phyloP scores from a whole-genome alignment of 2,888 invertebrate genomes.

The Cryptocephalus primarius region DNA sequence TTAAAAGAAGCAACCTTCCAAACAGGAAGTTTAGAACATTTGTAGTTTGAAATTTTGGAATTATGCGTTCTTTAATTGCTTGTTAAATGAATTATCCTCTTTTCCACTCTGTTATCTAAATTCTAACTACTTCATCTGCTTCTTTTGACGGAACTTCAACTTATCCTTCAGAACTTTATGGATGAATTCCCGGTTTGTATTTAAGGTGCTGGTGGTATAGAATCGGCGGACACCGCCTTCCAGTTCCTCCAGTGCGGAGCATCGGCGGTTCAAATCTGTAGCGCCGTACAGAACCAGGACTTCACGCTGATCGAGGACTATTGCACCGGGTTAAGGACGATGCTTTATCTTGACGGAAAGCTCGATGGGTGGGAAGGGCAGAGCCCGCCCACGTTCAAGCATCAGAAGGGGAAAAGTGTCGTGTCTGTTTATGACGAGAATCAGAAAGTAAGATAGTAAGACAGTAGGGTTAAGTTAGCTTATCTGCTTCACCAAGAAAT shows the following conservation, averaged over 20 bases:
- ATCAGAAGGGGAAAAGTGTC: constrained; percentile 89
- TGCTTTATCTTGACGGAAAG: constrained; percentile 67
- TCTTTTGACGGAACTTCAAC: too few relatives aligned
- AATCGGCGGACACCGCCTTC: constrained; percentile 90
- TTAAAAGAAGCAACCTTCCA: too few relatives aligned
- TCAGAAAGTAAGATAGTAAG: neutral
- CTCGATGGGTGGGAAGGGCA: constrained; percentile 86
- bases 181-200: neutral
- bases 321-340: constrained; percentile 73
- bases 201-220: constrained; percentile 78
- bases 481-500: neutral
- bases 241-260: constrained; percentile 94
- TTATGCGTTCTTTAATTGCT: too few relatives aligned
- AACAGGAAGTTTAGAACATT: too few relatives aligned
- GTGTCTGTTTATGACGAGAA: constrained; percentile 50
- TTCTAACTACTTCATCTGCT: too few relatives aligned
- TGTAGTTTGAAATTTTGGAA: too few relatives aligned
- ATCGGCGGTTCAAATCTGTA: constrained; percentile 85
- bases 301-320: constrained; percentile 96
- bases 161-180: neutral
- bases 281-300: constrained; percentile 97
- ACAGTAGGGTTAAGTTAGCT: neutral
- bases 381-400: constrained; percentile 79
- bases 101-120: too few relatives aligned
- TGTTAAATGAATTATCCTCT: too few relatives aligned